Evolutionary conservation across 2,797 vertebrate genomes (phyloP).

Genomic region (Carapus acus): DNA sequence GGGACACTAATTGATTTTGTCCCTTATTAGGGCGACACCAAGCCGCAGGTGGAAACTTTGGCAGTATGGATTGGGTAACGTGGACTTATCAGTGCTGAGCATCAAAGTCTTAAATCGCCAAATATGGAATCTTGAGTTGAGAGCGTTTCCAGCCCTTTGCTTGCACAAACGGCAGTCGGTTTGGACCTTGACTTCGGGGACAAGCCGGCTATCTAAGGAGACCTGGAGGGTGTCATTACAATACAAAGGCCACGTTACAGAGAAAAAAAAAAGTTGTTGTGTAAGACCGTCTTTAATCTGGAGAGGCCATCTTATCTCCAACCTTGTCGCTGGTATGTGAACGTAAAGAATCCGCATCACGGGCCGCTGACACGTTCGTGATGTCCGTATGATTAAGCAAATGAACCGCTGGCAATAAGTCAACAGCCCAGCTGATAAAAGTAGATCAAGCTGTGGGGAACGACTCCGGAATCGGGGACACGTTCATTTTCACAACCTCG

Average conservation of each 20-base stretch:
- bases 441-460: too few species aligned
- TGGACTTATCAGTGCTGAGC: constrained; percentile 11
- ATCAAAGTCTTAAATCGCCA: constrained; percentile 61
- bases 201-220: constrained; percentile 60
- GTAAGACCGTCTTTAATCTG: constrained; percentile 55
- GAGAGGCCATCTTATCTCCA: constrained; percentile 30
- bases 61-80: constrained; percentile 33
- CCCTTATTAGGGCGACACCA: constrained; percentile 58
- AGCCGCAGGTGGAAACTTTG: constrained; percentile 25
- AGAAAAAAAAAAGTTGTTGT: constrained; percentile 17
- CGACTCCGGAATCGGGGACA: too few species aligned
- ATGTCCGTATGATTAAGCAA: background rate
- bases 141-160: constrained; percentile 47
- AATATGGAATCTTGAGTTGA: constrained; percentile 68
- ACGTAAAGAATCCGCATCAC: constrained; percentile 13
- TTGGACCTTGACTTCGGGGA: constrained; percentile 71
- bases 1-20: constrained; percentile 50
- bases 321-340: constrained; percentile 18
- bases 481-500: too few species aligned
- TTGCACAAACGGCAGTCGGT: constrained; percentile 59
- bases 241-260: constrained; percentile 45
- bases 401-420: constrained; percentile 8
- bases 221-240: constrained; percentile 46
- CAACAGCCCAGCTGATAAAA: background rate
- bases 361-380: too few species aligned